phyloP scores from a whole-genome alignment of 2,113 vertebrate species.

The Sylvilagus bachmani region DNA sequence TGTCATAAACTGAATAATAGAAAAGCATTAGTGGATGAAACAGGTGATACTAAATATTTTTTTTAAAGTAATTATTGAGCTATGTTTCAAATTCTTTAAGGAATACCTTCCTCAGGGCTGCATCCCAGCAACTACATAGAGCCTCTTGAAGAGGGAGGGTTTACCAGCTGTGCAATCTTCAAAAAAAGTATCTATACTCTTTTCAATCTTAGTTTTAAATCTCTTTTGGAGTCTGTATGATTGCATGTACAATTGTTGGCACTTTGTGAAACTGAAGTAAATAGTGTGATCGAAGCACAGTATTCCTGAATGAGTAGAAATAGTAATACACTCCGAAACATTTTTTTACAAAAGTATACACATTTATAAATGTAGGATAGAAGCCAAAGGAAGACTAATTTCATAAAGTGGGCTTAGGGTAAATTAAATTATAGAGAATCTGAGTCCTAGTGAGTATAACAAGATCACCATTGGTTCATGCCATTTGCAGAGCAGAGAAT shows the following conservation, averaged over 20 bases:
- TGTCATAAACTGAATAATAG: neutral
- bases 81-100: neutral
- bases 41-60: neutral
- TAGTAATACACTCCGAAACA: neutral
- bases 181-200: neutral
- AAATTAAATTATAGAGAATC: neutral
- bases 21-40: neutral
- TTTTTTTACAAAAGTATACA: neutral
- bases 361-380: neutral
- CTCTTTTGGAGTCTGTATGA: neutral
- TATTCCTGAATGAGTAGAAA: neutral
- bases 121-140: fast-evolving
- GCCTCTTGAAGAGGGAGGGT: fast-evolving
- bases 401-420: neutral
- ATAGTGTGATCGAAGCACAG: neutral
- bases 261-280: neutral
- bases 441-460: neutral
- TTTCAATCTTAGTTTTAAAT: neutral
- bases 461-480: neutral
- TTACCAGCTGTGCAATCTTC: neutral
- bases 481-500: neutral
- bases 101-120: neutral
- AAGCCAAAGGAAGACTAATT: neutral
- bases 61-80: neutral
- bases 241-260: neutral